phyloP scores from a whole-genome alignment of 2,797 vertebrate species.

The Garrulus glandarius region DNA sequence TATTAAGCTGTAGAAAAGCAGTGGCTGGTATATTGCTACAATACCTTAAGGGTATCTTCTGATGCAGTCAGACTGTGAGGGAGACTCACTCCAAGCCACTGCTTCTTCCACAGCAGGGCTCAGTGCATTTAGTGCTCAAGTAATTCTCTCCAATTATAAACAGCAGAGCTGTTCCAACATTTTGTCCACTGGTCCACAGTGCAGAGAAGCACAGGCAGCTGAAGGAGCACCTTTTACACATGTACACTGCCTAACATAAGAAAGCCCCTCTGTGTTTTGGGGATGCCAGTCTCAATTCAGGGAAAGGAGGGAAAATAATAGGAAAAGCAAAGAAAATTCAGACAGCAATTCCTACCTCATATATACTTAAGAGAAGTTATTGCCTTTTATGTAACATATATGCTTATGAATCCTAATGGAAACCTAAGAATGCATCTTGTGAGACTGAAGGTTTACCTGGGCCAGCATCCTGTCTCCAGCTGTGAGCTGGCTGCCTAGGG shows the following conservation, averaged over 20 bases:
- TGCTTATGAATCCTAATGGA: neutral
- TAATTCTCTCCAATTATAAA: neutral
- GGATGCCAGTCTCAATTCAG: neutral
- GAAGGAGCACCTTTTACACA: neutral
- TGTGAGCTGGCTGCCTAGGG: neutral
- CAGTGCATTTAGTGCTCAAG: neutral
- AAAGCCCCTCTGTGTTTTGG: neutral
- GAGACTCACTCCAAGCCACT: neutral
- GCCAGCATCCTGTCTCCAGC: neutral
- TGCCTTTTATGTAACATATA: neutral
- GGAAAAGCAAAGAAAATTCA: neutral
- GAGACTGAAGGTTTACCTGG: neutral
- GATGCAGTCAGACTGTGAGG: neutral
- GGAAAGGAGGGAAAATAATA: neutral
- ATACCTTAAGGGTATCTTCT: neutral
- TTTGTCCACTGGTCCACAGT: neutral
- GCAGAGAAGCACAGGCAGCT: neutral
- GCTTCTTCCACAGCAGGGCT: neutral
- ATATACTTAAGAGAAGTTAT: neutral
- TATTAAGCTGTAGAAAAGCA: slow-evolving; percentile 12
- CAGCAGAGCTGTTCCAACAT: neutral
- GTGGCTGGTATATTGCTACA: neutral
- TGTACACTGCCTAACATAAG: neutral
- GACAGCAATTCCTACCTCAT: neutral
- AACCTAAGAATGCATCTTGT: neutral